Evolutionary conservation across 2,888 invertebrate species (phyloP), one percentile per base, ranked within the genome.

Genomic region (Scaptomyza reducta): DNA sequence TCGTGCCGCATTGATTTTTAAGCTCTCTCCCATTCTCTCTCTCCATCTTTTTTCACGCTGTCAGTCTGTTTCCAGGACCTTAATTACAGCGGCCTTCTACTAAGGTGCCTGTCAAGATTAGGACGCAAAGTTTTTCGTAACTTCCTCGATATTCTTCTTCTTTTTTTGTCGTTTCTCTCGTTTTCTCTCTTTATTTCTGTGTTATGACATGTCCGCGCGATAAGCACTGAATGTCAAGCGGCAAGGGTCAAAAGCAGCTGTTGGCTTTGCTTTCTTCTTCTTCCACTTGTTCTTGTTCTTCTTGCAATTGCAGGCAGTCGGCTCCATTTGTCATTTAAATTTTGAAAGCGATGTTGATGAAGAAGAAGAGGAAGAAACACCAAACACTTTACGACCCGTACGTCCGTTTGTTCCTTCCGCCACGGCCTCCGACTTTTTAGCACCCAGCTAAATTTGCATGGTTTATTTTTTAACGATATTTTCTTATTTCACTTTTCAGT

Each of bases 201-300:
- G 85, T 82, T 82, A 82, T 82, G 82, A 82, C 82, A 87, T 81
- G 77, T 71, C 63, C 66, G 55, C 67, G 87, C 77, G 85, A 81
- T 82, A 82, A 87, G 87, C 87, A 71, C 61, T 68, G 66, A 78
- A 81, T 79, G 72, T 72, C 82, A 64, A 75, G 66, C 73, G 66
- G 76, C 76, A 80, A 84, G 85, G 82, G 87, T 81, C 87, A 81
- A 77, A 85, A 70, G 14, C 54, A 31, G 14, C 41, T 22, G 40
- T 40, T 38, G 14, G 14, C 38, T 38, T 38, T 38, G 14, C 9
- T 9, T 38, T 38, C 40, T 40, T 3, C 40, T 40, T 16, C 10
- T 40, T 1, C 16, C 2, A 14, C 14, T 38, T 9, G 3, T 14
- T 38, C 33, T 33, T 13, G 6, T 14, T 11, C 6, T 14, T 14